Base-by-base conservation (phyloP, 2,113 vertebrate genomes). In the Archilochus colubris region DNA sequence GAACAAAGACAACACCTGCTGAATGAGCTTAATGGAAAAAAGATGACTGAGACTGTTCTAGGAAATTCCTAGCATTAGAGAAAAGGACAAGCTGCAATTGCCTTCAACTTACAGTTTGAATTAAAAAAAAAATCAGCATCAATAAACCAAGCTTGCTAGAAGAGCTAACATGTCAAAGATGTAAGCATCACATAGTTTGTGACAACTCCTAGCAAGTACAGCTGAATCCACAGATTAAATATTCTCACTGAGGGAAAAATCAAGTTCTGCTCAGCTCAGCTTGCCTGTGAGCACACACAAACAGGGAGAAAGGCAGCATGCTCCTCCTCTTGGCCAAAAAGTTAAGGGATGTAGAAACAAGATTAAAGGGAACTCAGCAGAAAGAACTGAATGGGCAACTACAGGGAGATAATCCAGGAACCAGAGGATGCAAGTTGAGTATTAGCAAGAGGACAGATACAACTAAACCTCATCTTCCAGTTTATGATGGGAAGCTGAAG, bases 1-100 rank as follows among this genome's bases (percentile, higher is more conserved):
- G 72, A 95, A 90, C 85, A 95, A 94, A 91, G 87, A 40, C 64
- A 88, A 70, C 91, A 95, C 93, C 94, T 95, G 91, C 80, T 88
- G 64, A 27, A n/a, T 48, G 8, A 44, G 40, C 77, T 91, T 94
- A 96, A 89, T 90, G 87, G 57, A 27, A 90, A 91, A 94, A 91
- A 91, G 91, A 93, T 94, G 91, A 80, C 63, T 5, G 54, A 70
- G 51, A 51, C 38, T 94, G 57, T 68, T 63, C 48, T 0, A 76
- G 40, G 53, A 50, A n/a, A 54, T 40, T 63, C 43, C 55, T 36
- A 79, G 50, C 58, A 89, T 54, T 78, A 86, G 84, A 57, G n/a
- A 58, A 59, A 57, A 91, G 44, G 40, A 88, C 48, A 88, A 86
- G 66, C 68, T 72, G 36, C 30, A 75, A 33, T 36, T 38, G 54